Base-by-base conservation (phyloP, 2,113 vertebrate species). In the Ploceus nigricollis region DNA sequence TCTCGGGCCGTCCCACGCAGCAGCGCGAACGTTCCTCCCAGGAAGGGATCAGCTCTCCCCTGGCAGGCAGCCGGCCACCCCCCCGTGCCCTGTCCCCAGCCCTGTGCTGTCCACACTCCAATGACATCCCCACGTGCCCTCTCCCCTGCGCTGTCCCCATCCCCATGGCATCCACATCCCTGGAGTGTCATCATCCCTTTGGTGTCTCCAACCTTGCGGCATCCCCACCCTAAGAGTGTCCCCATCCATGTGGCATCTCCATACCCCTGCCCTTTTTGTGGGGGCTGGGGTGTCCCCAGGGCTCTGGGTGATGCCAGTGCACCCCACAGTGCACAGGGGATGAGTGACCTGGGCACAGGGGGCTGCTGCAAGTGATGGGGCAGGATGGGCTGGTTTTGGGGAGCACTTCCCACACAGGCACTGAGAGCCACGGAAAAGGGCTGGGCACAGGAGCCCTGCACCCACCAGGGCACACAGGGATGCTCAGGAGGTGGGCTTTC, bases 231-330 rank as follows among this genome's bases (percentile, higher is more conserved):
- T 28, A 18, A 17, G 15, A n/a, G 75, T 54, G 25, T 40, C 45
- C 33, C 24, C n/a, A 24, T 16, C 47, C 47, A 4, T 13, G 64
- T 15, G 54, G 18, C 39, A 60, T 7, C 33, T 13, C 45, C 53
- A 45, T 5, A n/a, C 1, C 14, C 33, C 7, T 44, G 33, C 8
- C 7, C 27, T 42, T 42, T 47, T 28, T 24, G 10, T 0, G 2
- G 18, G 3, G 15, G 3, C 6, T 23, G 63, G 28, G 65, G 8
- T 33, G 60, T 48, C 33, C 40, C 40, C 35, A 42, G 20, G 64
- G 53, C 31, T 70, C 23, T 1, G 30, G 64, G 54, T 53, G 42
- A 51, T 28, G 13, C 53, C 70, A 45, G 56, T 4, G 7, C 37
- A 57, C 20, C 31, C 54, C 25, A 1, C 48, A n/a, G 44, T 1